These are phyloP conservation scores for Cyphomyrus plagiostoma DNA, from an alignment of 2,113 vertebrate genomes.

Conservation along the genomic window DNA sequence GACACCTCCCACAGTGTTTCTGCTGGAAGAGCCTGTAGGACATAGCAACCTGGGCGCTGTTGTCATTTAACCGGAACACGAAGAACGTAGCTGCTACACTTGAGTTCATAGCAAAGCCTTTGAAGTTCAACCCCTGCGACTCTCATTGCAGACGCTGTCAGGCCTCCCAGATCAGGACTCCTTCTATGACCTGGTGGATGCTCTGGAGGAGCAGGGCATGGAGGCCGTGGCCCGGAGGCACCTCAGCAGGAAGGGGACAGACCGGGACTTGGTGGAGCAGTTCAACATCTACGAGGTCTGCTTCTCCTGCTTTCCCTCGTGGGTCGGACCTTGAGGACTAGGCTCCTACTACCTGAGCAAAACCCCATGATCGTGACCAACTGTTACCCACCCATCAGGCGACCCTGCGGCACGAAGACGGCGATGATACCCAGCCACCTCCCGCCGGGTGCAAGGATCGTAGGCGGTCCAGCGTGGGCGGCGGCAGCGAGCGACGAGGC, in stretches of 20 bases:
- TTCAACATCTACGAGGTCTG: constrained; percentile 94
- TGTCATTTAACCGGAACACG: neutral
- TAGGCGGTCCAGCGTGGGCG: constrained; percentile 73
- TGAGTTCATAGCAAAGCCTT: neutral
- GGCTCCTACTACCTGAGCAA: neutral
- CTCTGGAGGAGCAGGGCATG: constrained; percentile 88
- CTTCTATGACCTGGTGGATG: constrained; percentile 93
- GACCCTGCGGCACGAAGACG: constrained; percentile 79
- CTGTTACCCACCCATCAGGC: constrained; percentile 48
- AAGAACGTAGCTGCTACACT: neutral
- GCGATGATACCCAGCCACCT: constrained; percentile 68
- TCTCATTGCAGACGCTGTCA: constrained; percentile 68
- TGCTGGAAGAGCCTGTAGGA: neutral
- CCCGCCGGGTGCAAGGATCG: constrained; percentile 71
- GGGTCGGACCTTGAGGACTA: neutral
- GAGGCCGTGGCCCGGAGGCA: constrained; percentile 80
- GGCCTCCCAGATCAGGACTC: constrained; percentile 90
- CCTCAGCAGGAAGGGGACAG: constrained; percentile 84
- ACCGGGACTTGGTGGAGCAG: constrained; percentile 89
- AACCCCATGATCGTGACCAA: neutral
- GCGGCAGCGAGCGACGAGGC: constrained; percentile 52
- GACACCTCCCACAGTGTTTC: neutral
- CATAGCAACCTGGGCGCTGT: neutral
- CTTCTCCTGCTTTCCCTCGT: neutral
- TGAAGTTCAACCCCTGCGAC: neutral